Evolutionary conservation across 1,140 invertebrate species (phyloP), one percentile per base, ranked within the genome.

Genomic region (Drosophila sulfurigaster): DNA sequence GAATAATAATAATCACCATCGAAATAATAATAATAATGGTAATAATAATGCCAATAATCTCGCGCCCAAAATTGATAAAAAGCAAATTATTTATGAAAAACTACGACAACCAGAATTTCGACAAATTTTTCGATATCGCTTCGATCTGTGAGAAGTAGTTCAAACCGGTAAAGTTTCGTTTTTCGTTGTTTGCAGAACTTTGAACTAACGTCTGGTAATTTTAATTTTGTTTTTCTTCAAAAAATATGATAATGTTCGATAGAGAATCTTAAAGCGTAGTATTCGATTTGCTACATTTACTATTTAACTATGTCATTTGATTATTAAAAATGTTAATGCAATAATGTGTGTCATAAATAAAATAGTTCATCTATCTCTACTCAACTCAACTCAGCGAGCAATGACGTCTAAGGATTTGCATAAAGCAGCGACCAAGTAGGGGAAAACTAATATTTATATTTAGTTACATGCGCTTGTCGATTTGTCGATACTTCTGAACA

Each of bases 141-240:
- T 8, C 35, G 35, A 38, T 38, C 35, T 38, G 20, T 38, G 35
- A 38, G 35, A 10, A 38, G 35, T 38, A 32, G 32, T 60, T 74
- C n/a, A 60, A 68, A 68, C 71, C 57, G 54, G 70, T 67, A 59
- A 59, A 32, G 46, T 66, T 64, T 65, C 38, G 52, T 71, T 71
- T 51, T 51, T 51, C 3, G 16, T 62, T 62, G 11, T 45, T 48
- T 25, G 48, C 35, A 35, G 35, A 35, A 8, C 35, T 35, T 35
- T 35, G 35, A 35, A 35, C 35, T 35, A 25, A 25, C 20, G 3
- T 25, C 20, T 25, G 20, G 20, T 25, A 25, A 25, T 25, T 25
- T 25, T 25, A 25, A 25, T 25, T 25, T 25, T 25, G 35, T 35
- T 35, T 35, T 7, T 7, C 35, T 35, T 25, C 20, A 35, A 7